Percentiles rank a stretch among this genome's conserved stretches.
Conservation (phyloP, 2,113 vertebrate species). For the Oophaga pumilio region DNA sequence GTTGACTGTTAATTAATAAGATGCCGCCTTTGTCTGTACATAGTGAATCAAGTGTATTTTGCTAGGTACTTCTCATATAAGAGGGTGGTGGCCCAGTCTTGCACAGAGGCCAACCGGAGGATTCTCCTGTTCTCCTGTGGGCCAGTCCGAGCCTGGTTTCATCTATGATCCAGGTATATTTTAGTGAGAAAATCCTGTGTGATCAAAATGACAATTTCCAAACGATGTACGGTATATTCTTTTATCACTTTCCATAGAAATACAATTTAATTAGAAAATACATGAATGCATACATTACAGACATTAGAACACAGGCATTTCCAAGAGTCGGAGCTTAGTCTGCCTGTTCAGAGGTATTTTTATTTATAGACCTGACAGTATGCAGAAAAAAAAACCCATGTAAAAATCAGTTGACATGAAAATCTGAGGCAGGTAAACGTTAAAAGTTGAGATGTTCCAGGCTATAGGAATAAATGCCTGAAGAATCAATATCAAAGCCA, state of each 20-base stretch:
- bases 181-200: neutral
- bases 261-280: neutral
- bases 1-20: too few relatives aligned
- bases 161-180: neutral
- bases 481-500: neutral
- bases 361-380: slow-evolving; percentile 8
- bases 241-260: neutral
- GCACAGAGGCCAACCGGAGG: too few relatives aligned
- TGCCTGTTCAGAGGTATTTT: slow-evolving; percentile 16
- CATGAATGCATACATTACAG: slow-evolving; percentile 16
- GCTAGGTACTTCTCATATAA: too few relatives aligned
- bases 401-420: neutral
- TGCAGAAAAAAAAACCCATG: neutral
- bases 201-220: neutral
- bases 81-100: too few relatives aligned
- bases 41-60: too few relatives aligned
- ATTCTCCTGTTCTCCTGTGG: too few relatives aligned
- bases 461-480: neutral
- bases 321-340: neutral
- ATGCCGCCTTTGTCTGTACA: too few relatives aligned
- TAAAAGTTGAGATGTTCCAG: neutral
- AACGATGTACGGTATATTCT: neutral
- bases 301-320: neutral
- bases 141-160: too few relatives aligned
- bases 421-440: neutral